Conservation (phyloP, 2,113 vertebrate species). For the Holacanthus passer region DNA sequence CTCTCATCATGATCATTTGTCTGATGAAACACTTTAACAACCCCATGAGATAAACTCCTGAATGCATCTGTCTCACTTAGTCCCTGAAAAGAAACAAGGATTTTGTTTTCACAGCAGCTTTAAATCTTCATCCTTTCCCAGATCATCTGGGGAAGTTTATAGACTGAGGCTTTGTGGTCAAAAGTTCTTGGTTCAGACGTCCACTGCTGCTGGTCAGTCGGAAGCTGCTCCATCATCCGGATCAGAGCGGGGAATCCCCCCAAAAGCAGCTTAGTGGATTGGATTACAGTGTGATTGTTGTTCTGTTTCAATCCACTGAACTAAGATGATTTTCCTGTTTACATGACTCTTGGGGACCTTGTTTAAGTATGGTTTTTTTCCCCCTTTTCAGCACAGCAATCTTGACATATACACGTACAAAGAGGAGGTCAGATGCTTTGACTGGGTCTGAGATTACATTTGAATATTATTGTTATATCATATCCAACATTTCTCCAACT, state of each 20-base stretch:
- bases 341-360: neutral
- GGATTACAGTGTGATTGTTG: constrained; percentile 31
- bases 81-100: no score
- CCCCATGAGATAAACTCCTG: neutral
- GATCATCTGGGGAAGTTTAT: neutral
- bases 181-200: neutral
- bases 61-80: no score
- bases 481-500: no score
- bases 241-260: constrained; percentile 16
- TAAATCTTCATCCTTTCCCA: no score
- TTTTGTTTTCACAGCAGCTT: neutral
- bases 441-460: no score
- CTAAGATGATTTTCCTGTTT: constrained; percentile 8
- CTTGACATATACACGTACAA: neutral
- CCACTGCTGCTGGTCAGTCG: neutral
- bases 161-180: neutral
- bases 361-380: neutral
- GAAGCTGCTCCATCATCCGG: neutral
- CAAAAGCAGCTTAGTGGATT: constrained; percentile 23
- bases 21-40: neutral
- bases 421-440: neutral
- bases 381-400: neutral
- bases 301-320: constrained; percentile 4
- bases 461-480: no score
- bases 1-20: neutral